Conservation (phyloP, 2,888 invertebrate species). For the Petrophora chlorosata region DNA sequence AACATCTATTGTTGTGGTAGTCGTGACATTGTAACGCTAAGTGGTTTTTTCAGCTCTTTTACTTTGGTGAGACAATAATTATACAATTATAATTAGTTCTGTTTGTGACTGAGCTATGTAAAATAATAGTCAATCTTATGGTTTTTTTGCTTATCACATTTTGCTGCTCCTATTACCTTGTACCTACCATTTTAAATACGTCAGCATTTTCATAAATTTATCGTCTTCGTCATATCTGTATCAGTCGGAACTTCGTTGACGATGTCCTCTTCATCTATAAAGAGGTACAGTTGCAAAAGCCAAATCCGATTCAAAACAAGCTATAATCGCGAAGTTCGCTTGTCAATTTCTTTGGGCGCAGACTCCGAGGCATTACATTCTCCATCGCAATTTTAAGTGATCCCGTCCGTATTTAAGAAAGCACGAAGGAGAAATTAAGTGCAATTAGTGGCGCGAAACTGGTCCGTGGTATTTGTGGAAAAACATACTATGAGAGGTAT, state of each 20-base stretch:
- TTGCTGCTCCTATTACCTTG: too few species aligned
- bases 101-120: too few species aligned
- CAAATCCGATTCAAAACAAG: slow-evolving; percentile 13
- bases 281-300: too few species aligned
- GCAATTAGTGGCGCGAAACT: slow-evolving; percentile 74
- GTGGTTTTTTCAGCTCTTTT: slow-evolving; percentile 8
- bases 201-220: too few species aligned
- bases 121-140: too few species aligned
- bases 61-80: background rate
- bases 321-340: slow-evolving; percentile 24
- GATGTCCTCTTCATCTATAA: too few species aligned
- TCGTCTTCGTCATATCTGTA: too few species aligned
- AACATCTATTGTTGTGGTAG: slow-evolving; percentile 8
- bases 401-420: slow-evolving; percentile 69
- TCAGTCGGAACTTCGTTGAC: background rate
- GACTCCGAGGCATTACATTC: slow-evolving; percentile 34
- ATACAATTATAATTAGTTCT: too few species aligned
- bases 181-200: too few species aligned
- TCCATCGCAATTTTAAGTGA: slow-evolving; percentile 58
- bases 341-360: slow-evolving; percentile 32
- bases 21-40: slow-evolving; percentile 18
- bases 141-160: too few species aligned
- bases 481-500: slow-evolving; percentile 39
- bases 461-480: slow-evolving; percentile 74
- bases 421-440: slow-evolving; percentile 77